Evolutionary conservation across 2,888 invertebrate genomes (phyloP), one percentile per base, ranked within the genome.

Genomic region (Hirtodrosophila alboralis): DNA sequence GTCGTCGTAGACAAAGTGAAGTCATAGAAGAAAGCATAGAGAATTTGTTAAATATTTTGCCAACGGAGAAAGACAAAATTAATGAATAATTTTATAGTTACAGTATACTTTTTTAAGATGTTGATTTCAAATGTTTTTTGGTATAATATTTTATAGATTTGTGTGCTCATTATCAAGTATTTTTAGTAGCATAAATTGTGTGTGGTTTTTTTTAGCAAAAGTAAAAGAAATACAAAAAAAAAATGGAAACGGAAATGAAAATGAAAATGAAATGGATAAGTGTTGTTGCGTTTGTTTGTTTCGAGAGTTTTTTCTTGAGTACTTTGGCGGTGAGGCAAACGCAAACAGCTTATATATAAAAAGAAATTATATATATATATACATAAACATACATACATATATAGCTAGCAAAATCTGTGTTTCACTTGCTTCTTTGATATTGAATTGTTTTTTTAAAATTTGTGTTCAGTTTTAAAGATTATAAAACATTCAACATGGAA

Each of bases 331-430:
- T 45, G 37, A 23, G 44, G 40, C 52, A 47, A 34, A 60, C 61
- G 65, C 71, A 64, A 33, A 5, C 65, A 36, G 54, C 59, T 23
- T 36, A 47, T 54, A 63, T 45, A 59, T 37, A 21, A 52, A 56
- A n/a, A n/a, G n/a, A n/a, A n/a, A n/a, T n/a, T 37, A 45, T 66
- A 60, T 37, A 41, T 47, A 57, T 27, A 37, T 53, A 51, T 59
- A 52, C 61, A 56, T 53, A 51, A 47, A 51, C 44, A 38, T 48
- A 58, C 54, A 72, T 60, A 59, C 56, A 59, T 61, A 68, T 80
- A 77, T 78, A 78, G 78, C 78, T 84, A 78, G 78, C 53, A 9
- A 77, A 78, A 78, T 78, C 85, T 78, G 57, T 59, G 76, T 69
- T 70, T 76, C 78, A 59, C 37, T 34, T 83, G 65, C 65, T 72